phyloP scores from a whole-genome alignment of 2,113 vertebrate species.

The cat (Felis catus) region F.catus_Fca126_mat1.0 CM031412.1:199286001-199286500 shows the following conservation, averaged over 20 bases:
- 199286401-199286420: background rate
- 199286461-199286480: slow-evolving; percentile 4
- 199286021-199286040: slow-evolving; percentile 52
- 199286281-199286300: background rate
- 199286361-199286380: background rate
- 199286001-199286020: slow-evolving; percentile 30
- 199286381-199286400: background rate
- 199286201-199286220: background rate
- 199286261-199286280: background rate
- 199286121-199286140: slow-evolving; percentile 52
- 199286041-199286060: slow-evolving; percentile 62
- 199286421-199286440: background rate
- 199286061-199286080: background rate
- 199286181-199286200: slow-evolving; percentile 5
- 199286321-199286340: background rate
- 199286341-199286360: background rate
- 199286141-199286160: background rate
- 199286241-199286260: background rate
- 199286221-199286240: background rate
- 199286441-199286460: background rate
- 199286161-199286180: background rate
- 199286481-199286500: background rate
- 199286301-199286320: background rate
- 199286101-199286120: slow-evolving; percentile 1
- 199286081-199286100: slow-evolving; percentile 21